Percentiles rank a stretch among this genome's conserved stretches.
phyloP scores from a whole-genome alignment of 2,113 vertebrate species.

The Piaya cayana region DNA sequence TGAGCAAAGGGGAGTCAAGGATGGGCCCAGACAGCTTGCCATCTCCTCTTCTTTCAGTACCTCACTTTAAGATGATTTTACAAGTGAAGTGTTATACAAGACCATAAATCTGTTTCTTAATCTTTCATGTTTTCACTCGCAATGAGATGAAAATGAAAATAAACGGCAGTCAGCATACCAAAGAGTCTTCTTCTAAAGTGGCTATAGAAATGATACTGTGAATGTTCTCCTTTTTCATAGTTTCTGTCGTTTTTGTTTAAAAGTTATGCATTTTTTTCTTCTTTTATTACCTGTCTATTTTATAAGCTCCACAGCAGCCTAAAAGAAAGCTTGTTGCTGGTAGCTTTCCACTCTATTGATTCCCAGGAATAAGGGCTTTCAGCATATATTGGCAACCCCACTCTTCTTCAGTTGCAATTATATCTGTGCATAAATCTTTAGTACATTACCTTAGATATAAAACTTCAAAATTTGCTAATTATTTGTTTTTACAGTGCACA shows the following conservation, averaged over 20 bases:
- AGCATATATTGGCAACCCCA: background rate
- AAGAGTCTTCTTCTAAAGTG: background rate
- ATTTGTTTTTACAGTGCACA: background rate
- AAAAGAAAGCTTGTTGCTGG: background rate
- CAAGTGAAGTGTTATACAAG: background rate
- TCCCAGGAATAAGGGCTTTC: background rate
- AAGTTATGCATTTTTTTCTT: background rate
- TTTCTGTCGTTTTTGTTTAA: background rate
- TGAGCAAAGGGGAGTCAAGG: background rate
- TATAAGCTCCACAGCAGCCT: background rate
- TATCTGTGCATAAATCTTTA: background rate
- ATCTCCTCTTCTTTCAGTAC: background rate
- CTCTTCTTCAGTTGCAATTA: background rate
- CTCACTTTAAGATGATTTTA: background rate
- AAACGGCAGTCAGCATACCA: background rate
- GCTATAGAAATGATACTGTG: background rate
- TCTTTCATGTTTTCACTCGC: background rate
- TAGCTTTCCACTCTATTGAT: background rate
- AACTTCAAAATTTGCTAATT: background rate
- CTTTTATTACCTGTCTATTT: background rate
- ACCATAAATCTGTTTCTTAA: background rate
- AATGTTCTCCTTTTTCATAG: background rate
- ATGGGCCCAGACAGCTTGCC: background rate
- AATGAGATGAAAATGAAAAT: background rate
- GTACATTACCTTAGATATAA: background rate